Evolutionary conservation across 2,113 vertebrate species (phyloP).

Genomic region (Illadopsis cleaveri): DNA sequence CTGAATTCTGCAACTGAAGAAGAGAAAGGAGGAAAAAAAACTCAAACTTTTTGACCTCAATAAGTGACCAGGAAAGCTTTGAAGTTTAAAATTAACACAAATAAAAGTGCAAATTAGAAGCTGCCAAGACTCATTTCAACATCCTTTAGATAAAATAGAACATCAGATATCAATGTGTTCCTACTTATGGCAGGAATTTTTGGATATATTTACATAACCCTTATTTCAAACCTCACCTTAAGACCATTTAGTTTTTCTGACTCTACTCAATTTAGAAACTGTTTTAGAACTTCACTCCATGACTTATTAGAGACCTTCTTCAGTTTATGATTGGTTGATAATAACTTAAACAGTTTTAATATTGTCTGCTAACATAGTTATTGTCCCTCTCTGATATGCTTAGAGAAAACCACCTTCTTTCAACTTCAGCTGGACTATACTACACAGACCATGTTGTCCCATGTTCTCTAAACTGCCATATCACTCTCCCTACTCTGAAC

Average conservation of each 20-base stretch:
- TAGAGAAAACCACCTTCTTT: not conserved
- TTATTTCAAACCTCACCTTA: not conserved
- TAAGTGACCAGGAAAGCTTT: not conserved
- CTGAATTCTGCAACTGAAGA: not conserved
- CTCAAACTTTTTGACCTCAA: not conserved
- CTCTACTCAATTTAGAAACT: not conserved
- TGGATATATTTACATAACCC: not conserved
- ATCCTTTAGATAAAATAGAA: not conserved
- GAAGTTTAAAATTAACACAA: not conserved
- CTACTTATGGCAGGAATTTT: not conserved
- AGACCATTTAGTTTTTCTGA: not conserved
- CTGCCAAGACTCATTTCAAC: not conserved
- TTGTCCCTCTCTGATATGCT: not conserved
- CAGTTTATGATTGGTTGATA: not conserved
- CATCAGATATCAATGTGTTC: not conserved
- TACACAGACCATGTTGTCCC: not conserved
- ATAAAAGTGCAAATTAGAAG: not conserved
- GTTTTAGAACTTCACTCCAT: not conserved
- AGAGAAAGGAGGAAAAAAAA: not conserved
- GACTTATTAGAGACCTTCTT: not conserved
- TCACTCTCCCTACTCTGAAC: not conserved
- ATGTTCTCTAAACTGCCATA: not conserved
- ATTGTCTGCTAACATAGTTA: not conserved
- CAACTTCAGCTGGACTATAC: not conserved
- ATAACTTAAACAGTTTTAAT: not conserved